Conservation (phyloP, 1,140 invertebrate species). For the Potamilus streckersoni region DNA sequence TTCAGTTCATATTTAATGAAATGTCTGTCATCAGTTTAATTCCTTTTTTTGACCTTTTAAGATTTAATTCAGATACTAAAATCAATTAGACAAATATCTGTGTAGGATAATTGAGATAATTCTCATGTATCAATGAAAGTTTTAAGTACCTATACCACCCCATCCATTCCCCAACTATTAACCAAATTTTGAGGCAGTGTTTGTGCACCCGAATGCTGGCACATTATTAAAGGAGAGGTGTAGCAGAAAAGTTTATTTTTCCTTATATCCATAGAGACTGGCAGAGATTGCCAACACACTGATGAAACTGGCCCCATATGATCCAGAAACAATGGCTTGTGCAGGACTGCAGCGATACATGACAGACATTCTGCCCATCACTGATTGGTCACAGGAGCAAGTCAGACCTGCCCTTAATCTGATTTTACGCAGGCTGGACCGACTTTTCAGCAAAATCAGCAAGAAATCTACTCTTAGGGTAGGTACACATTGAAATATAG, state of each 20-base stretch:
- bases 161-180: no score
- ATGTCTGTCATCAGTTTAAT: no score
- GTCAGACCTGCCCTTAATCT: slow-evolving; percentile 91
- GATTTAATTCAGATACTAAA: no score
- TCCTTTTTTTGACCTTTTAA: no score
- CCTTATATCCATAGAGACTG: slow-evolving; percentile 78
- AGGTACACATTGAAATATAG: slow-evolving; percentile 10
- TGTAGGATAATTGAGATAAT: no score
- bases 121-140: no score
- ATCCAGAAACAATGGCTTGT: slow-evolving; percentile 94
- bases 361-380: slow-evolving; percentile 92
- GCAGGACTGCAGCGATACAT: slow-evolving; percentile 84
- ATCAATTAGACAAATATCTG: no score
- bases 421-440: slow-evolving; percentile 92
- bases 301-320: slow-evolving; percentile 97
- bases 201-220: no score
- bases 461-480: slow-evolving; percentile 81
- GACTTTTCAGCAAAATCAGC: slow-evolving; percentile 97
- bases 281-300: slow-evolving; percentile 97
- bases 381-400: slow-evolving; percentile 96
- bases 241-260: neutral
- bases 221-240: no score
- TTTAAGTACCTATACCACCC: no score
- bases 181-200: no score
- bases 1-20: no score